phyloP scores from a whole-genome alignment of 2,888 invertebrate species.

The Caenorhabditis imperialis region DNA sequence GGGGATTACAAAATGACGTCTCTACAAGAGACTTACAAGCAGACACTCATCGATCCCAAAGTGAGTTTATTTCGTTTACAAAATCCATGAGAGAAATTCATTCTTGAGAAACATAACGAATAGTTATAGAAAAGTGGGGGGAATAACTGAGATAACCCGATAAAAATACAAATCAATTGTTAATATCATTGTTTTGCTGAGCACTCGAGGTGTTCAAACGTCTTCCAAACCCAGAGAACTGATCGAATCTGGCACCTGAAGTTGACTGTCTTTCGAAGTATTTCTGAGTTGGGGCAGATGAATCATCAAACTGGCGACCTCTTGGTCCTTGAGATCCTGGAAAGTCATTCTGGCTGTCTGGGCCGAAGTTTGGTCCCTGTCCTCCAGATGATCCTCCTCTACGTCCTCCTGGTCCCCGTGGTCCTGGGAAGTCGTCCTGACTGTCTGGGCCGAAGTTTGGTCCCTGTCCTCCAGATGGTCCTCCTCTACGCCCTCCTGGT shows the following conservation, averaged over 20 bases:
- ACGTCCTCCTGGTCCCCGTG: constrained; percentile 22
- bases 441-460: constrained; percentile 20
- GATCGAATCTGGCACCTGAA: constrained; percentile 35
- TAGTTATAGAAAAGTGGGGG: background rate
- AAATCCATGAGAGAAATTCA: constrained; percentile 10
- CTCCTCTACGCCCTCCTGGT: constrained; percentile 15
- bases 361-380: constrained; percentile 16
- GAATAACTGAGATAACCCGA: constrained; percentile 32
- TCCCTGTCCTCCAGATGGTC: constrained; percentile 17
- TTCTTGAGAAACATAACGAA: background rate
- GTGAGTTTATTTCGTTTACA: constrained; percentile 45
- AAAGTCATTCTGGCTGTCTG: background rate
- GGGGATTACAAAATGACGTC: constrained; percentile 76
- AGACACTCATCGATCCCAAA: constrained; percentile 78
- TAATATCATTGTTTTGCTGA: constrained; percentile 1
- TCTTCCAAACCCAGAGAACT: constrained; percentile 45
- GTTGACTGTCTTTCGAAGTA: constrained; percentile 24
- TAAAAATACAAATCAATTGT: background rate
- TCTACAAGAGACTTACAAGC: constrained; percentile 75
- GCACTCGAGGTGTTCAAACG: background rate
- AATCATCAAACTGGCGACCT: constrained; percentile 34
- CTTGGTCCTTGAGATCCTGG: background rate
- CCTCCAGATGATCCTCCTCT: background rate
- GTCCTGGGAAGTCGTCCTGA: constrained; percentile 26
- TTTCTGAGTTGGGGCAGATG: constrained; percentile 15